Base-by-base conservation (phyloP, 2,888 invertebrate species). In the Drosophila peninsularis region DNA sequence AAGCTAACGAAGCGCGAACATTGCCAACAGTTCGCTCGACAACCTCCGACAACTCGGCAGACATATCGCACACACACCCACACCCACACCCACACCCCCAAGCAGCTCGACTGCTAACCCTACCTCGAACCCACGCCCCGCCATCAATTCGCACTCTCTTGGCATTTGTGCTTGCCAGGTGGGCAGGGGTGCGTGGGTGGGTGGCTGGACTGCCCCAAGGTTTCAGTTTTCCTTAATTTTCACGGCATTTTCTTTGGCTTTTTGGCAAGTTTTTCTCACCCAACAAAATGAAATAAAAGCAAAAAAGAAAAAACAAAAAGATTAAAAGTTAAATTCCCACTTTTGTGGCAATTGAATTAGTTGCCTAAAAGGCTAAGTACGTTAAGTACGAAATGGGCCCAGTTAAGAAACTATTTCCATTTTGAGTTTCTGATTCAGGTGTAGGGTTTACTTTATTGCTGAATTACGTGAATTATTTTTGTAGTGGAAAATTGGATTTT, bases 1-100 rank as follows among this genome's bases (percentile, higher is more conserved):
- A 85, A 88, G 82, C 81, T 90, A 90, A 90, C 90, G 90, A 90
- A 90, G 90, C 90, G 87, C 82, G 82, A 90, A 90, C 83, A 89
- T 88, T 83, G 78, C 84, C 79, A 80, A 83, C 80, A 76, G 75
- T 80, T 80, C 71, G 80, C 74, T 78, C 61, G 74, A 77, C 61
- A 71, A 60, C 52, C 75, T 56, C 58, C 63, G 61, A 60, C 61
- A 80, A 68, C 71, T 80, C 64, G 19, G 61, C 76, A 80, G 76
- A 77, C 77, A 76, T 80, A 67, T 71, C 55, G 54, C 57, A 62
- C 44, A 65, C 79, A 66, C 44, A 57, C 68, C 47, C 42, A 54
- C 45, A 30, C 17, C 11, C 30, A 17, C n/a, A 27, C n/a, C 27
- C n/a, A n/a, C 14, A 58, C 55, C 55, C 52, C 53, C 11, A 42